Conservation (phyloP, 2,888 invertebrate species). For the Ochropacha duplaris region DNA sequence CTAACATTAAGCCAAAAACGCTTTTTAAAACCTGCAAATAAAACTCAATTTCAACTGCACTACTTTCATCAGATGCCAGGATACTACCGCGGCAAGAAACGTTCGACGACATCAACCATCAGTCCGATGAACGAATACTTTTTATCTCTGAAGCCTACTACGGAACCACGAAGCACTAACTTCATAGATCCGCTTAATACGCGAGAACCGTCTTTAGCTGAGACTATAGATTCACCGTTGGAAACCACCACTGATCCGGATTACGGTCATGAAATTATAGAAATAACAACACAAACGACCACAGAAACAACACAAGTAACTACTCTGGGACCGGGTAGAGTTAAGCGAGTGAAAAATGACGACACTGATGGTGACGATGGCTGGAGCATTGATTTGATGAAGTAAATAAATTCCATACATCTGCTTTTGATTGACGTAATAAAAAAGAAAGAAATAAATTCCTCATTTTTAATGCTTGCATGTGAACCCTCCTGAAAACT, state of each 20-base stretch:
- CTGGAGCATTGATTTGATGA: conserved; percentile 23
- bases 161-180: neutral
- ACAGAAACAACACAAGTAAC: neutral
- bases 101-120: conserved; percentile 38
- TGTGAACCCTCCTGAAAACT: no score
- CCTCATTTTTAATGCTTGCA: no score
- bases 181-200: neutral
- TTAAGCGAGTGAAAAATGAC: no score
- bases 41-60: neutral
- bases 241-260: neutral
- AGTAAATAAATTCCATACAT: conserved; percentile 4
- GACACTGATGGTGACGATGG: conserved; percentile 19
- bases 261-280: no score
- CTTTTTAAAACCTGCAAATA: no score
- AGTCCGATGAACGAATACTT: conserved; percentile 25
- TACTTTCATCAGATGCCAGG: conserved; percentile 48
- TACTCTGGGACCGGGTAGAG: conserved; percentile 5
- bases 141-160: conserved; percentile 15
- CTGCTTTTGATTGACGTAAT: no score
- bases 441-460: no score
- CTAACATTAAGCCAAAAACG: no score
- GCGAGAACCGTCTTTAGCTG: neutral
- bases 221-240: neutral
- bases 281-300: neutral
- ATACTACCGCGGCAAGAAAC: conserved; percentile 46